Evolutionary conservation across 2,113 vertebrate species (phyloP), one percentile per base, ranked within the genome.

Genomic region (Lagopus muta): DNA sequence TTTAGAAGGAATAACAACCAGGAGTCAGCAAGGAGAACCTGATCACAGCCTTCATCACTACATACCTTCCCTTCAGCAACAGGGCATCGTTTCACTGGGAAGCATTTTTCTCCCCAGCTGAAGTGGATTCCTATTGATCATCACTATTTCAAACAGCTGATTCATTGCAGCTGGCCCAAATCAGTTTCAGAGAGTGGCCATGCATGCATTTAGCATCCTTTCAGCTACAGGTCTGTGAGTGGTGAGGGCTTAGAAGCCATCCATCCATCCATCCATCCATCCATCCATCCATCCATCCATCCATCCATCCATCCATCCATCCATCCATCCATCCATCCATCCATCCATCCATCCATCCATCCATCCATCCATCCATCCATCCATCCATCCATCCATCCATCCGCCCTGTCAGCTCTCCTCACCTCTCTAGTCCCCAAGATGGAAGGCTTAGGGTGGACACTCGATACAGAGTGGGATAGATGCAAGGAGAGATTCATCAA

Each of bases 401-500:
- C 6, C 42, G 7, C 45, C 48, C 27, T 48, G 17, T 13, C 34
- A 22, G 34, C 45, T 32, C 61, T 52, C 40, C 13, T 2, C 48
- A 17, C 30, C 34, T 28, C 40, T 66, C 40, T 18, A 11, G 54
- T 27, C 15, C 22, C 27, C 34, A 11, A 48, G 21, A 7, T 8
- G 32, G 60, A n/a, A 61, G 40, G 30, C 11, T 43, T 30, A n/a
- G 8, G 66, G 13, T 3, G 7, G 55, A 20, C 4, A 3, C 0
- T 0, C 1, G 1, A 14, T 30, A 66, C 28, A 38, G 40, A 18
- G 16, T 0, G 1, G 2, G 30, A 61, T 8, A 2, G 30, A 61
- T 7, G 48, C 17, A 10, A 9, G 18, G 16, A 47, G 47, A 28
- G 4, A 27, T 25, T 54, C 48, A 16, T 4, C 27, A 5, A 27